Evolutionary conservation across 2,797 vertebrate genomes (phyloP), one percentile per base, ranked within the genome.

Genomic region (Lophotriccus pileatus): DNA sequence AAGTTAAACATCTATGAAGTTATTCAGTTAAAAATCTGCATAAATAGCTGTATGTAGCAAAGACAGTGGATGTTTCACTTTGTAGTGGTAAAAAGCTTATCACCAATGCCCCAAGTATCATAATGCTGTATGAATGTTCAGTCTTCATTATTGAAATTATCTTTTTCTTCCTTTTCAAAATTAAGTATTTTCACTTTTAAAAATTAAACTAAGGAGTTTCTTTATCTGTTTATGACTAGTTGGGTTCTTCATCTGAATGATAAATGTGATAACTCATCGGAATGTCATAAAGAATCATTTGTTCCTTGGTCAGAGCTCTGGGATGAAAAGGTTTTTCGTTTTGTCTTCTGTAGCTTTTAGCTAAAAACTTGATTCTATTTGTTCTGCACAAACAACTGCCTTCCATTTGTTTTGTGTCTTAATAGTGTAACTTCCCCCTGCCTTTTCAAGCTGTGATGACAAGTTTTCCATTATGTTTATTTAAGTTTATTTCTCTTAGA

Each of bases 401-500:
- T 89, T 67, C 21, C 8, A 36, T 63, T 90, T 94, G 24, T 79
- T 87, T 72, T 78, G 12, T 60, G 10, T 58, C 36, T 41, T 78
- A 64, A 43, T 90, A 83, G 6, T 67, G 16, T 79, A 89, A 41
- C 7, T 90, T 80, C 17, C 21, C 7, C 74, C 55, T 89, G 84
- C 72, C 20, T 68, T 95, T 93, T 94, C 79, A 75, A 50, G 27
- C 47, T 73, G 39, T 82, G n/a, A 78, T 93, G 91, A 68, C 53
- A 81, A 72, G 11, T 58, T 93, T 96, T 93, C 75, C 41, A 60
- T 93, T 82, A 63, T 52, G 67, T 89, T 96, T 88, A 96, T 80
- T 75, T 56, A 47, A 90, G 41, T 96, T 73, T 64, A 74, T 96
- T 97, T 85, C 90, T 82, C 95, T 94, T 97, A 99, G 99, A 98